Evolutionary conservation across 2,797 vertebrate genomes (phyloP), one percentile per base, ranked within the genome.

Genomic region (Urophycis tenuis): DNA sequence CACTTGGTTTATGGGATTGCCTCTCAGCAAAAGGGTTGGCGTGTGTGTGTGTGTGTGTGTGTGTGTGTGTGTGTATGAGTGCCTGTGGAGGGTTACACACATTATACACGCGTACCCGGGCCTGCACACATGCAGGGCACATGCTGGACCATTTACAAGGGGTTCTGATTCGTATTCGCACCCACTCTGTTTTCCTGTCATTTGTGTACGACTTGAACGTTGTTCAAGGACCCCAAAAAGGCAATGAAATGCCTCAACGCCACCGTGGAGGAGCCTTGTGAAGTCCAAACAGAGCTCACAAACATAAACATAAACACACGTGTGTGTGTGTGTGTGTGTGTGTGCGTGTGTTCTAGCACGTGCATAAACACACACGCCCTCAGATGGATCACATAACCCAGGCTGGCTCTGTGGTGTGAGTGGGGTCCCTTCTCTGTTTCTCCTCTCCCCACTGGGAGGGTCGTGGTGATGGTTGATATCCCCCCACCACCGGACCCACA

Each of bases 391-490:
- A 49, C 17, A 19, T 49, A 49, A 49, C 41, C 41, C 41, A 49
- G 15, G 41, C 41, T 17, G 14, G 5, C 5, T 29, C 60, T 91
- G 88, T 79, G 85, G 86, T 87, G 85, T 88, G 88, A 84, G 78
- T 87, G 86, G 73, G 76, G 69, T 78, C 73, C 73, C 84, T 64
- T 8, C 72, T 78, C 76, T 72, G n/a, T 25, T 29, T 64, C 60
- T 25, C n/a, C 2, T 11, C 25, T 3, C 25, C 67, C 41, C 75
- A 15, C 69, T 17, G n/a, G 36, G 69, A 72, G 34, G 77, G 84
- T 85, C 81, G 83, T 78, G 79, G 70, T 80, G 85, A 79, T 31
- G 75, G 71, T 72, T 64, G 53, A 73, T 76, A n/a, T 71, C 15
- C 25, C 25, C 60, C 82, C 79, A 78, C 80, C 76, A 82, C 77